A percentile compares a stretch with the other conserved stretches of the same genome.
These are phyloP conservation scores for Strix aluco DNA, from an alignment of 2,113 vertebrate genomes.

Conservation along the genomic window DNA sequence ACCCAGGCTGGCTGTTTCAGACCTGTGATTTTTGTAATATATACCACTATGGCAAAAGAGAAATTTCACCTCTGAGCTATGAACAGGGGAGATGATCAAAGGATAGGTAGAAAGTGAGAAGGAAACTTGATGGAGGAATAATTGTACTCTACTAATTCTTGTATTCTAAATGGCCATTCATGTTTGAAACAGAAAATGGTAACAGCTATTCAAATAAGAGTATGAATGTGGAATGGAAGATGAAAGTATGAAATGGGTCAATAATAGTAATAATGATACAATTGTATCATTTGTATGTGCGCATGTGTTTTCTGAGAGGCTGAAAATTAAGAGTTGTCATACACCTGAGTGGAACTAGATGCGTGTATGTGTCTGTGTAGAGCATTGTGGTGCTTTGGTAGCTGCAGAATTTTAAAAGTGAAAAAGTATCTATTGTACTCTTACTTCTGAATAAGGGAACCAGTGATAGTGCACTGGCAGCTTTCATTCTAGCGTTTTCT, in stretches of 20 bases:
- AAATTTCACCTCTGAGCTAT: not conserved
- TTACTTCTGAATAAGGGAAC: not conserved
- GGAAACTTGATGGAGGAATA: not conserved
- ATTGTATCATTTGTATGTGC: rapidly evolving
- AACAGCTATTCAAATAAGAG: not conserved
- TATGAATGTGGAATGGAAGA: not conserved
- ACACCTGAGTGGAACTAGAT: not conserved
- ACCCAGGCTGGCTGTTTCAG: not conserved
- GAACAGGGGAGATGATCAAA: not conserved
- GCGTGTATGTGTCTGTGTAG: not conserved
- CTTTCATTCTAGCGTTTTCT: not conserved
- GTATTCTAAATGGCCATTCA: not conserved
- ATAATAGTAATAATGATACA: not conserved
- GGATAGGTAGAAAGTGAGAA: not conserved
- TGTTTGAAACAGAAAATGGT: not conserved
- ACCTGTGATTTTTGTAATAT: not conserved
- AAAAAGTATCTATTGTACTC: not conserved
- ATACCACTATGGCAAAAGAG: not conserved
- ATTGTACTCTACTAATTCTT: not conserved
- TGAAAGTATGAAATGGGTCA: not conserved
- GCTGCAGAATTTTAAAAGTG: not conserved
- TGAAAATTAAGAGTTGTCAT: not conserved
- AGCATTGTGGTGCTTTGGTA: not conserved
- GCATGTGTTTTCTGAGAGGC: not conserved
- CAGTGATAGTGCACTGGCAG: not conserved